Base-by-base conservation (phyloP, 1,140 invertebrate species). In the Calycopis cecrops region DNA sequence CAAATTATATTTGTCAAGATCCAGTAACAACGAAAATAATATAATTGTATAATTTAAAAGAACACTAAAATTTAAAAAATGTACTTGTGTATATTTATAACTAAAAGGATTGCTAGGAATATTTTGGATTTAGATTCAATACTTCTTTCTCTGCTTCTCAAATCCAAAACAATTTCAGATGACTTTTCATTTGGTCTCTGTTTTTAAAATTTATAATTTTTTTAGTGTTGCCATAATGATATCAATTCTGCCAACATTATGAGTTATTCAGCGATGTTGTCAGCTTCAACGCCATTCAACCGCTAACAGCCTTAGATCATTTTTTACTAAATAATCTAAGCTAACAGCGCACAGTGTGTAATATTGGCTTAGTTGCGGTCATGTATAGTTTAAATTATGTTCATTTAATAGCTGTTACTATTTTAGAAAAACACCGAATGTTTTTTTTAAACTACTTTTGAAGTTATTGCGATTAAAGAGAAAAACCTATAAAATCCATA, bases 71-170 rank as follows among this genome's bases (percentile, higher is more conserved):
- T 73, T 74, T 71, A 60, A 73, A 71, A 71, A 65, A 48, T 63
- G 52, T 52, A 62, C 72, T 58, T 44, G 62, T 66, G 48, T 66
- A 69, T 63, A 69, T 53, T 62, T 67, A 60, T 71, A 77, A 68
- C 62, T 65, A 59, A 55, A 67, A 75, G 69, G 82, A 85, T 85
- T 81, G 76, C 60, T 73, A 66, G 60, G 68, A 84, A 73, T 72
- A 74, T 73, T 72, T 66, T 55, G 63, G 83, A 86, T 86, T 74
- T 73, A 52, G 52, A 71, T 68, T 69, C 63, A 73, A 28, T 28
- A 68, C 76, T 74, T 55, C 57, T 55, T 63, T 75, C 61, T 65
- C 62, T 69, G 61, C 65, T 65, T 75, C 67, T 69, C 55, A 79
- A 80, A 71, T 76, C 73, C 66, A 71, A 83, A 82, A 76, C 67